phyloP scores from a whole-genome alignment of 2,113 vertebrate species.

The Marmota monax region DNA sequence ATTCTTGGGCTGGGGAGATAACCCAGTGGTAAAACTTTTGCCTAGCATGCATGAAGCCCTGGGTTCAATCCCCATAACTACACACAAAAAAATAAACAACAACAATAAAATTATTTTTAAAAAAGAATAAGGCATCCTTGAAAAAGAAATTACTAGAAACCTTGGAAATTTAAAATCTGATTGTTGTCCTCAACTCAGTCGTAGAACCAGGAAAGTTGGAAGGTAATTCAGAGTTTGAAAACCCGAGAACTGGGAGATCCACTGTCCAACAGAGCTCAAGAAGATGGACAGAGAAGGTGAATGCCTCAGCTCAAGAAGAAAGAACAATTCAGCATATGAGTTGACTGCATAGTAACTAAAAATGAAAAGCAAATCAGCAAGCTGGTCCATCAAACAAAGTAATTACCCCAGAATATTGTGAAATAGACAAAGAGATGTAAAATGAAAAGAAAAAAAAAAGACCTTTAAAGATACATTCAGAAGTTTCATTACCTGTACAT shows the following conservation, averaged over 20 bases:
- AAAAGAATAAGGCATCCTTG: not conserved
- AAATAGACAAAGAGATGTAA: not conserved
- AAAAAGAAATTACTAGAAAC: not conserved
- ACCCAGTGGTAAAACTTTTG: too few relatives aligned
- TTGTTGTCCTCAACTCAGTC: not conserved
- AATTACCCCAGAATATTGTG: not conserved
- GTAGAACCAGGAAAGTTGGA: not conserved
- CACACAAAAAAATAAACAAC: too few relatives aligned
- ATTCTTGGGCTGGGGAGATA: too few relatives aligned
- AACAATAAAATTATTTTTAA: too few relatives aligned
- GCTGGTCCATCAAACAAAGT: not conserved
- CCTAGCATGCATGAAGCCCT: too few relatives aligned
- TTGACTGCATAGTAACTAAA: not conserved
- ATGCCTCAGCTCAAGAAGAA: too few relatives aligned
- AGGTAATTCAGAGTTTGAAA: not conserved
- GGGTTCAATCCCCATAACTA: too few relatives aligned
- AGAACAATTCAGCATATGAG: not conserved
- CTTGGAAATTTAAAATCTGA: conserved; percentile 5
- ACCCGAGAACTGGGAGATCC: not conserved
- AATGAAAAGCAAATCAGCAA: not conserved
- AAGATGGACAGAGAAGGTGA: not conserved
- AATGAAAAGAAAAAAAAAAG: too few relatives aligned
- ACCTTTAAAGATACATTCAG: too few relatives aligned
- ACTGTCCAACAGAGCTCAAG: not conserved
- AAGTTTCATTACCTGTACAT: not conserved